Evolutionary conservation across 2,113 vertebrate species (phyloP).

Genomic region (Mixornis gularis): DNA sequence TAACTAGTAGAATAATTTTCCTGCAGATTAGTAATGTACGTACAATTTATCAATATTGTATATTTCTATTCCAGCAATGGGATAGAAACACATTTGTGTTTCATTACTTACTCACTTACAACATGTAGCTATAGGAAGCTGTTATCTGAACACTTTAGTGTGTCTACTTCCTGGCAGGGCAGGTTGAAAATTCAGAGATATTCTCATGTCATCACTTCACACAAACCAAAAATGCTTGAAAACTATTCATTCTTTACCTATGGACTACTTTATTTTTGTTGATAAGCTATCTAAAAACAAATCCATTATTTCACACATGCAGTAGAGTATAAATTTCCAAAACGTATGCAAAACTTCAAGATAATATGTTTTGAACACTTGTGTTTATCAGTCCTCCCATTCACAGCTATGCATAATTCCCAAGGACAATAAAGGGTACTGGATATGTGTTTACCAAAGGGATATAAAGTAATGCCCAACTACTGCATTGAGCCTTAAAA

Average conservation of each 20-base stretch:
- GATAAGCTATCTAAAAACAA: constrained; percentile 6
- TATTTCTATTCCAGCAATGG: neutral
- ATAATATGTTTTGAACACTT: neutral
- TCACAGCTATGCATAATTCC: neutral
- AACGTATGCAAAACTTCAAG: neutral
- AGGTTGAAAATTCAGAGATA: neutral
- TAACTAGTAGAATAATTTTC: neutral
- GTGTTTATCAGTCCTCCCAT: neutral
- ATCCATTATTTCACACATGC: neutral
- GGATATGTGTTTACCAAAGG: neutral
- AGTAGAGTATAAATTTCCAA: neutral
- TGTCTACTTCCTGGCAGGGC: neutral
- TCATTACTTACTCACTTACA: neutral
- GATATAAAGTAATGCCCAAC: neutral
- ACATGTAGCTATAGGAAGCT: neutral
- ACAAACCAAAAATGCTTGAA: neutral
- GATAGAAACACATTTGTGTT: neutral
- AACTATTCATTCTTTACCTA: neutral
- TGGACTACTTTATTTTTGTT: neutral
- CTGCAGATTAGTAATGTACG: neutral
- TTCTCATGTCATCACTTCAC: neutral
- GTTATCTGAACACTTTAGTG: neutral
- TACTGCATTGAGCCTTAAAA: neutral
- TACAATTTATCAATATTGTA: neutral
- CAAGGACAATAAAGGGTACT: neutral